Evolutionary conservation across 1,140 invertebrate genomes (phyloP), one percentile per base, ranked within the genome.

Genomic region (Subanguina moxae): DNA sequence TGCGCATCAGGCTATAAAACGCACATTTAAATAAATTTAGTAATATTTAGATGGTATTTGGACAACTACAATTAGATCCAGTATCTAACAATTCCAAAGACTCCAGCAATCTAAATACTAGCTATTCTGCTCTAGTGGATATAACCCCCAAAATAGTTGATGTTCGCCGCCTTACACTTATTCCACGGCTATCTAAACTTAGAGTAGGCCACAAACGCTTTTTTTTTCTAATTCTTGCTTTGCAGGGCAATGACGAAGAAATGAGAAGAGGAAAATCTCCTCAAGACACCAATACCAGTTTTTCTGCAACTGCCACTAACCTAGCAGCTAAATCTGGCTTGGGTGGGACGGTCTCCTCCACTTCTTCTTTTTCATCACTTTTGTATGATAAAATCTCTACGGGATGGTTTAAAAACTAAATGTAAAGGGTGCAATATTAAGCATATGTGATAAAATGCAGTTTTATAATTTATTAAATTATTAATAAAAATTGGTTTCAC

Each of bases 121-220:
- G 71, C 42, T 71, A 71, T 45, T 32, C 3, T 38, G 42, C 65
- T 27, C 17, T 71, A 58, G 48, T 71, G 11, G 69, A 71, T 38
- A 46, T 71, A 45, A 73, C 66, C 11, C 68, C 70, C 0, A 32
- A 45, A 27, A 48, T 62, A n/a, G 17, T 13, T 8, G 71, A 71
- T 28, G 57, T 71, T n/a, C 69, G 23, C 27, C 32, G 69, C 21
- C 66, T 71, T 7, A 48, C 69, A 65, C 69, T 66, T 32, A 71
- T 71, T 8, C 69, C 69, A 8, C 70, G 69, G 7, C 71, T 71
- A 19, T 71, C 69, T 3, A 71, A 64, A 73, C 42, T 71, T 25
- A 62, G 57, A 27, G 69, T 74, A 27, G n/a, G n/a, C 17, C 23
- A 42, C 13, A 25, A 48, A 32, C n/a, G 19, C 38, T 38, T 38